Evolutionary conservation across 2,888 invertebrate genomes (phyloP).

Genomic region (Aphodius sticticus): DNA sequence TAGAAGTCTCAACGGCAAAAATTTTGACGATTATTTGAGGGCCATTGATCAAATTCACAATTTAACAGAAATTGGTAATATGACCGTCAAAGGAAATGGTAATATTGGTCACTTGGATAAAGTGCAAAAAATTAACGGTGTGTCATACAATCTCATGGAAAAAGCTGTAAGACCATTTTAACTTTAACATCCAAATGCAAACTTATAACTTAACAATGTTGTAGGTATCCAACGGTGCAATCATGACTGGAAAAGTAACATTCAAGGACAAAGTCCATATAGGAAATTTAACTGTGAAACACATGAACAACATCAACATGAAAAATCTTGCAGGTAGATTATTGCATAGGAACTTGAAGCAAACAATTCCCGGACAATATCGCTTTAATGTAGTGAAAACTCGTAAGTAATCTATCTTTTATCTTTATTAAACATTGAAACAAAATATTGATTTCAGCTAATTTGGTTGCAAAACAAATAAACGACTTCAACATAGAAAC

Average conservation of each 20-base stretch:
- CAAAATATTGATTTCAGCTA: slow-evolving; percentile 35
- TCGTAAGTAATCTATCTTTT: slow-evolving; percentile 43
- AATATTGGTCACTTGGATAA: background rate
- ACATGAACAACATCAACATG: slow-evolving; percentile 33
- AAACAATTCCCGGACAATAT: slow-evolving; percentile 48
- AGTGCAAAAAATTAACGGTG: slow-evolving; percentile 13
- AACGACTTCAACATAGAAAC: slow-evolving; percentile 35
- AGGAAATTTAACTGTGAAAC: slow-evolving; percentile 45
- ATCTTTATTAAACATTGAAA: background rate
- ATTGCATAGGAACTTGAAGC: slow-evolving; percentile 48
- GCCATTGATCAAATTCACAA: background rate
- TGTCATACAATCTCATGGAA: background rate
- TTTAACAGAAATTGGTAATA: slow-evolving; percentile 10
- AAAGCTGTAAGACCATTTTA: slow-evolving; percentile 15
- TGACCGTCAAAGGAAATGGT: background rate
- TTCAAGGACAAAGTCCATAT: slow-evolving; percentile 48
- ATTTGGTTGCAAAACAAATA: slow-evolving; percentile 34
- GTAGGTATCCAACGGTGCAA: slow-evolving; percentile 18
- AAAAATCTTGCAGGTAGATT: slow-evolving; percentile 37
- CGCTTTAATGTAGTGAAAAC: slow-evolving; percentile 50
- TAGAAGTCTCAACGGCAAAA: background rate
- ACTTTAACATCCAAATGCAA: background rate
- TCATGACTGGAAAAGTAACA: slow-evolving; percentile 42
- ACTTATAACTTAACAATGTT: slow-evolving; percentile 5
- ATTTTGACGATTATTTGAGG: background rate